Evolutionary conservation across 2,113 vertebrate genomes (phyloP).

Genomic region (Cinclus mexicanus): DNA sequence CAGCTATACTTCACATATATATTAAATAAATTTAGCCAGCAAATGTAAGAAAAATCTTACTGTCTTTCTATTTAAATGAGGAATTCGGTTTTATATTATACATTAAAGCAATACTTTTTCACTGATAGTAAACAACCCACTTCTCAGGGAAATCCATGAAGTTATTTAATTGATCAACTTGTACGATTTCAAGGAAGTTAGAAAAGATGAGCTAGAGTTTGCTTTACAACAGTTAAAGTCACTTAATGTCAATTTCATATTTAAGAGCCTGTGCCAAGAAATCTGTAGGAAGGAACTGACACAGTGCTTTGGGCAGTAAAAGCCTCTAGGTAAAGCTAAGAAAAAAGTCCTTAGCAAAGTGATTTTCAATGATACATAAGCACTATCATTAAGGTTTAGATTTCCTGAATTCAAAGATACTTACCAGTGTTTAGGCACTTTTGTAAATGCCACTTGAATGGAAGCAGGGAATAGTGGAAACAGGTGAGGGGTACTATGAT

Average conservation of each 20-base stretch:
- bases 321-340: background rate
- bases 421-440: background rate
- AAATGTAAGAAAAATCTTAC: background rate
- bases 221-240: background rate
- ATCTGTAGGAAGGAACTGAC: background rate
- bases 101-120: background rate
- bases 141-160: background rate
- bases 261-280: background rate
- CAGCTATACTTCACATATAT: background rate
- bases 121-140: background rate
- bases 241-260: background rate
- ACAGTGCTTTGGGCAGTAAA: background rate
- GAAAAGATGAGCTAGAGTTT: background rate
- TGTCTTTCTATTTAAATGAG: background rate
- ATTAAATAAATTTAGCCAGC: background rate
- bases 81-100: background rate
- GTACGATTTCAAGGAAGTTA: background rate
- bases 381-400: background rate
- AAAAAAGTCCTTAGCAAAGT: background rate
- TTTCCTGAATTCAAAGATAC: background rate
- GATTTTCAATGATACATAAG: background rate
- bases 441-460: background rate
- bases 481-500: background rate
- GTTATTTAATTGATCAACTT: background rate
- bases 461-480: background rate